phyloP scores from a whole-genome alignment of 2,888 invertebrate species.

The Dendrolimus houi region DNA sequence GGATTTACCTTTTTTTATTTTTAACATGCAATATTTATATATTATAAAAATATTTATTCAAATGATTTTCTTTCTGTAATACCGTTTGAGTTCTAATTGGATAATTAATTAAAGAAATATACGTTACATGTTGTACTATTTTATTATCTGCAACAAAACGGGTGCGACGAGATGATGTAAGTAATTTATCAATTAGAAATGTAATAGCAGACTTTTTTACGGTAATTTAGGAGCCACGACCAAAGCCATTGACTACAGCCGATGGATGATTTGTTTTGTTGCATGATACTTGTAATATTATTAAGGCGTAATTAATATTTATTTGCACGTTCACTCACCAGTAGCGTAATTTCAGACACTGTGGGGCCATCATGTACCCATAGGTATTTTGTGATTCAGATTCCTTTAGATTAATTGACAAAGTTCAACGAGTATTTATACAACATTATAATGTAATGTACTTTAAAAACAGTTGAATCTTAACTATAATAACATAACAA shows the following conservation, averaged over 20 bases:
- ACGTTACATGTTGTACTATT: conserved; percentile 34
- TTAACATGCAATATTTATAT: too few relatives aligned
- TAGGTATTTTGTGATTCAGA: conserved; percentile 2
- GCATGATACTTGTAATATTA: conserved; percentile 53
- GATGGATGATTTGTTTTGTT: conserved; percentile 56
- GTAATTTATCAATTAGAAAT: conserved; percentile 60
- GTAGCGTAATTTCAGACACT: conserved; percentile 32
- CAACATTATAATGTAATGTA: too few relatives aligned
- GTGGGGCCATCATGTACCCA: conserved; percentile 4
- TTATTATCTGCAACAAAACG: conserved; percentile 57
- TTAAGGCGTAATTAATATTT: conserved; percentile 34
- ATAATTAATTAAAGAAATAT: conserved; percentile 6
- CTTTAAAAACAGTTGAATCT: too few relatives aligned
- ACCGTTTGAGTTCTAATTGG: not conserved
- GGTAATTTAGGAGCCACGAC: conserved; percentile 42
- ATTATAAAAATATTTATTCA: too few relatives aligned
- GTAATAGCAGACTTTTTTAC: conserved; percentile 47
- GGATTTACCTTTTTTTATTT: too few relatives aligned
- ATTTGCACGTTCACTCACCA: conserved; percentile 49
- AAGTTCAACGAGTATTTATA: too few relatives aligned
- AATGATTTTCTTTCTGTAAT: too few relatives aligned
- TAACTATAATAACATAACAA: too few relatives aligned
- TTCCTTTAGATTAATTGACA: too few relatives aligned
- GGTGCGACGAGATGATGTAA: conserved; percentile 72
- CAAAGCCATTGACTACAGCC: conserved; percentile 54